These are phyloP conservation scores for Catharus minimus DNA, from an alignment of 2,113 vertebrate species.

Conservation along the genomic window DNA sequence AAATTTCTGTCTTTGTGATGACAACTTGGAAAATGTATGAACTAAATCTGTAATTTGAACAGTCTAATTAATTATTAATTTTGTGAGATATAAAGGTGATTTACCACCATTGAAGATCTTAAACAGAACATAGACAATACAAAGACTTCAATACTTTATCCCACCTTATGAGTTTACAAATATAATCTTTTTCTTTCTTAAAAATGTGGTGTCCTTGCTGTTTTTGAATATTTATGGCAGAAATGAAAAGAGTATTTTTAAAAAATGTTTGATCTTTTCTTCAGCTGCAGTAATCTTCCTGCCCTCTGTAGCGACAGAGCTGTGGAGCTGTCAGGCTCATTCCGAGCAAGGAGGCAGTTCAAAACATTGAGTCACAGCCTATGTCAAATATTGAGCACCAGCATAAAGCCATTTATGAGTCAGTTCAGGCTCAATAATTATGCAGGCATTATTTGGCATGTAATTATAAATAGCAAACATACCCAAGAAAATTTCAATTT, in stretches of 20 bases:
- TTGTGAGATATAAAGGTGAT: too few relatives aligned
- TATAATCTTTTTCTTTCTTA: not conserved
- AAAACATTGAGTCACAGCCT: not conserved
- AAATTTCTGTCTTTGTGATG: not conserved
- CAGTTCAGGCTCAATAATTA: not conserved
- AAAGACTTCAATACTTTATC: too few relatives aligned
- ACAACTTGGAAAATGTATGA: too few relatives aligned
- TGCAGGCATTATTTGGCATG: not conserved
- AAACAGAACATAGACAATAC: too few relatives aligned
- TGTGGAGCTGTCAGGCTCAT: not conserved
- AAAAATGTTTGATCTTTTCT: not conserved
- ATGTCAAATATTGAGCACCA: not conserved
- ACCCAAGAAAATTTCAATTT: not conserved
- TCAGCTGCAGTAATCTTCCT: not conserved
- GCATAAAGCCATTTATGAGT: constrained; percentile 2
- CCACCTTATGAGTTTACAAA: too few relatives aligned
- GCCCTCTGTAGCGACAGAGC: not conserved
- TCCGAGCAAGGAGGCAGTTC: accelerated
- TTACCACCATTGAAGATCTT: too few relatives aligned
- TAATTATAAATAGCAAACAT: not conserved
- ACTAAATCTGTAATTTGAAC: too few relatives aligned
- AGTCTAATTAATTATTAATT: too few relatives aligned
- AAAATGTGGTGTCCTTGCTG: not conserved
- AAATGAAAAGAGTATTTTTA: not conserved
- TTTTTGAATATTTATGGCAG: not conserved